These are phyloP conservation scores for Onychostoma macrolepis DNA, from an alignment of 2,113 vertebrate species.

Conservation along the genomic window DNA sequence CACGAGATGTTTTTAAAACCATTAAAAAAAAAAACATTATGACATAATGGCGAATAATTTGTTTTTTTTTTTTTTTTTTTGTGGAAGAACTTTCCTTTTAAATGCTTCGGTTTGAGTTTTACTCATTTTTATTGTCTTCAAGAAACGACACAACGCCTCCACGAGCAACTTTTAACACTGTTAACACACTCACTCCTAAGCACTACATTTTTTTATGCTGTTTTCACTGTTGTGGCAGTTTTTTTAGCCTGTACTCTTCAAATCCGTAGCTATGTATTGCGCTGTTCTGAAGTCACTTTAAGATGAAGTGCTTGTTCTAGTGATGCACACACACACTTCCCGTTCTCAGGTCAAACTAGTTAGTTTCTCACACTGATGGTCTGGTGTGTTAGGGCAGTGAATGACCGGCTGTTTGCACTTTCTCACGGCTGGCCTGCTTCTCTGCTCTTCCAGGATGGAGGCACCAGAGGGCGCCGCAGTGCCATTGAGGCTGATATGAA, in stretches of 20 bases:
- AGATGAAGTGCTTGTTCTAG: background rate
- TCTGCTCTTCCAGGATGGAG: constrained; percentile 82
- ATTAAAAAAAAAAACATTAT: no score
- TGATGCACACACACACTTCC: background rate
- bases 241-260: background rate
- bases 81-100: background rate
- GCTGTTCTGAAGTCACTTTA: background rate
- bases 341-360: background rate
- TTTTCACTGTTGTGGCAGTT: background rate
- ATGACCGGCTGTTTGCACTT: background rate
- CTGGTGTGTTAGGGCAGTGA: constrained; percentile 40
- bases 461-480: constrained; percentile 96
- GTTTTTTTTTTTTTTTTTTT: background rate
- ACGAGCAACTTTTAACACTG: background rate
- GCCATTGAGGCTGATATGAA: constrained; percentile 99
- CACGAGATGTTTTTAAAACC: background rate
- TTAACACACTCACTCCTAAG: background rate
- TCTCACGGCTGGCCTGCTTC: constrained; percentile 27
- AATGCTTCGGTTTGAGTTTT: background rate
- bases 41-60: background rate
- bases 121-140: background rate
- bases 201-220: background rate
- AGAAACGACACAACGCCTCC: background rate
- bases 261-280: background rate
- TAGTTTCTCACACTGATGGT: constrained; percentile 13